Conservation (phyloP, 2,888 invertebrate species). For the Parthenolecanium corni region DNA sequence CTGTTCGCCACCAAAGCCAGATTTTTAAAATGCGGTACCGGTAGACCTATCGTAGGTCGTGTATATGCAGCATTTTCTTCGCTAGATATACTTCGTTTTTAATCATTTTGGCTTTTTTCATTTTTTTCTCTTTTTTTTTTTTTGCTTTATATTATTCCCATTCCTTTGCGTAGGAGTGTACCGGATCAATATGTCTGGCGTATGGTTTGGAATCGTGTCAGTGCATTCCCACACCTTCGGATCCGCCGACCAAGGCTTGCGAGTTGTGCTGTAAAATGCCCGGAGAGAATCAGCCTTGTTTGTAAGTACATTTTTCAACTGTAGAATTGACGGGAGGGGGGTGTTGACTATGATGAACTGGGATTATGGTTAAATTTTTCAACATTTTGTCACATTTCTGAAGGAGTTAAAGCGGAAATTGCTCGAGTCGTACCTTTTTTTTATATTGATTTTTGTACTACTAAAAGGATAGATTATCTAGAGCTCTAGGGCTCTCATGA, state of each 20-base stretch:
- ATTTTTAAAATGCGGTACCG: too few species aligned
- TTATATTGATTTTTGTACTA: too few species aligned
- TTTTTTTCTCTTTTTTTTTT: background rate
- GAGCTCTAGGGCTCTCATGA: too few species aligned
- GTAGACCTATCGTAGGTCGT: background rate
- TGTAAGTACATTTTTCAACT: constrained; percentile 42
- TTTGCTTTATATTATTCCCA: background rate
- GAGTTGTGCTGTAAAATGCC: constrained; percentile 84
- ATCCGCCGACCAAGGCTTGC: constrained; percentile 75
- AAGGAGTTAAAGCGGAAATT: too few species aligned
- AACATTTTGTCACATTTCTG: too few species aligned
- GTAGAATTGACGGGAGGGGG: too few species aligned
- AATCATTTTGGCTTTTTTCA: background rate
- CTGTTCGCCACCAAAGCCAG: too few species aligned
- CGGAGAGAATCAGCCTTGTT: constrained; percentile 67
- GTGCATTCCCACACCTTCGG: constrained; percentile 66
- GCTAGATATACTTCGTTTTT: background rate
- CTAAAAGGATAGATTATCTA: too few species aligned
- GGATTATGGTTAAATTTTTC: too few species aligned
- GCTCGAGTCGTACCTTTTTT: too few species aligned
- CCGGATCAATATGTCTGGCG: constrained; percentile 93
- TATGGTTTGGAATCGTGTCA: constrained; percentile 94
- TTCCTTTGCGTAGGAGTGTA: constrained; percentile 68
- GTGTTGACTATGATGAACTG: too few species aligned
- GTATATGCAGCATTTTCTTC: background rate